These are phyloP conservation scores for Cyanocitta stelleri DNA, from an alignment of 2,113 vertebrate species.

Conservation along the genomic window DNA sequence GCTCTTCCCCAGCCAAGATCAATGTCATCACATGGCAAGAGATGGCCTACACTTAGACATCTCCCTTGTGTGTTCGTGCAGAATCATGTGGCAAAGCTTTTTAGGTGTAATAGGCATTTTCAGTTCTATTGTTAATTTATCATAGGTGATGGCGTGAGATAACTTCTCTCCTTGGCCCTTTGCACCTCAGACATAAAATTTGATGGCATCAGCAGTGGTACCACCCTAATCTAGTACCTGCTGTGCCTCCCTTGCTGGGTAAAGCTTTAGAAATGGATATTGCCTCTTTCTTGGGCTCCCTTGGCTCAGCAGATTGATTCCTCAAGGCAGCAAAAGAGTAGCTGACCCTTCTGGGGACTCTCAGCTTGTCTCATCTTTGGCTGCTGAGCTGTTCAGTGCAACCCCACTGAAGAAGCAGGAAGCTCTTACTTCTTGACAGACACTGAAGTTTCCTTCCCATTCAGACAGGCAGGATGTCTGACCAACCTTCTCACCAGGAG, in stretches of 20 bases:
- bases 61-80: neutral
- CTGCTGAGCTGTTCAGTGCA: neutral
- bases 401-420: neutral
- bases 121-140: neutral
- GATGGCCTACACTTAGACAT: neutral
- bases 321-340: neutral
- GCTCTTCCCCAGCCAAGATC: neutral
- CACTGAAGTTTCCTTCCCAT: neutral
- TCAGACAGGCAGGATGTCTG: neutral
- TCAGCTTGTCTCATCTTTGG: neutral
- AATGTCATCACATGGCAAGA: neutral
- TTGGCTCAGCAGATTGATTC: neutral
- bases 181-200: neutral
- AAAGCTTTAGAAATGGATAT: neutral
- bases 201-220: neutral
- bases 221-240: neutral
- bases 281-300: neutral
- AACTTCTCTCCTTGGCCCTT: neutral
- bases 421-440: neutral
- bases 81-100: neutral
- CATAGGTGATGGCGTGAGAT: neutral
- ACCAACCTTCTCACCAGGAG: neutral
- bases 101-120: neutral
- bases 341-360: neutral
- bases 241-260: neutral